Percentiles rank a stretch among this genome's conserved stretches.
These are phyloP conservation scores for Aphidius gifuensis DNA, from an alignment of 1,140 invertebrate genomes.

Conservation along the genomic window DNA sequence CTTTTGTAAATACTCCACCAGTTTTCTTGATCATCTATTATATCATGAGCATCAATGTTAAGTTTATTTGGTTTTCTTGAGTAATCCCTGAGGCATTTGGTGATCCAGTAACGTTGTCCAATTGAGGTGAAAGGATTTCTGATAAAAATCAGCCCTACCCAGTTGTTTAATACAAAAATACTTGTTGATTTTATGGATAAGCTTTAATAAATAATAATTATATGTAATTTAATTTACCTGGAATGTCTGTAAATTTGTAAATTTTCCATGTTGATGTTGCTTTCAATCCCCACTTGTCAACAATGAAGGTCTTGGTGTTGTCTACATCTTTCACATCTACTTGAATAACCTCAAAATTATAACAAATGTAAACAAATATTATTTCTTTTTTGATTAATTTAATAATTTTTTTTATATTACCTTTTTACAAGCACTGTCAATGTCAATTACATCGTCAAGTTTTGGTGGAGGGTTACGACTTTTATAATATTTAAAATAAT, in stretches of 20 bases:
- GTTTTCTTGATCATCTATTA: slow-evolving; percentile 46
- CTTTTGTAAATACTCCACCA: slow-evolving; percentile 54
- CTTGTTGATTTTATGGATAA: not conserved
- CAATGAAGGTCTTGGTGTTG: not conserved
- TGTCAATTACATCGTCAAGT: slow-evolving; percentile 56
- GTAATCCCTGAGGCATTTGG: slow-evolving; percentile 74
- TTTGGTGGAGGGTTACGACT: slow-evolving; percentile 52
- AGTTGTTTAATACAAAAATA: not conserved
- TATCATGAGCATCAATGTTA: slow-evolving; percentile 67
- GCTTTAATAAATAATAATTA: too few species aligned
- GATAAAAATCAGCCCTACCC: slow-evolving; percentile 72
- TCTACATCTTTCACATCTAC: slow-evolving; percentile 18
- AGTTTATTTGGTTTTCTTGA: slow-evolving; percentile 72
- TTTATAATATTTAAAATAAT: slow-evolving; percentile 63
- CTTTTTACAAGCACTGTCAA: slow-evolving; percentile 32
- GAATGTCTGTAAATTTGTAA: slow-evolving; percentile 57
- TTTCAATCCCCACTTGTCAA: slow-evolving; percentile 49
- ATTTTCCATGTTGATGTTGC: slow-evolving; percentile 58
- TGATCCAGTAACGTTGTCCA: slow-evolving; percentile 81
- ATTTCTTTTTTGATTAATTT: not conserved
- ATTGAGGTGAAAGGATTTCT: slow-evolving; percentile 75
- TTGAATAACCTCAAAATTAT: slow-evolving; percentile 40
- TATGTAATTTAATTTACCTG: slow-evolving; percentile 46
- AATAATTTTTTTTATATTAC: slow-evolving; percentile 26
- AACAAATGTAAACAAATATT: slow-evolving; percentile 12